Evolutionary conservation across 2,888 invertebrate genomes (phyloP), one percentile per base, ranked within the genome.

Genomic region (Himalopsyche japonica): DNA sequence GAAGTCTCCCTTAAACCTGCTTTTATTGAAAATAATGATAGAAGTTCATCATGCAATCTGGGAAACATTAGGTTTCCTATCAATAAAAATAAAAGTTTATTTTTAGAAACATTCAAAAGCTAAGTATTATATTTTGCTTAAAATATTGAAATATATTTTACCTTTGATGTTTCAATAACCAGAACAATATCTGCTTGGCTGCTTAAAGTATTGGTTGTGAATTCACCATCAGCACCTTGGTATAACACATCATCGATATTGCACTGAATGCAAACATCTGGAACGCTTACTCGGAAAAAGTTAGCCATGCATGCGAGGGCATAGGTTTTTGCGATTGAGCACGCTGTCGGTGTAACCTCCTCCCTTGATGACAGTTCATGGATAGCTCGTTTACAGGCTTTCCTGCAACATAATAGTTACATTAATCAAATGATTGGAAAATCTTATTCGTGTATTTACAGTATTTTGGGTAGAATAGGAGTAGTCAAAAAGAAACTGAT

Each of bases 141-240:
- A 27, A n/a, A 79, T 1, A 43, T 43, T 43, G 2, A 4, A 4
- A 43, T 43, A 32, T 79, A 24, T 80, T 89, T 88, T 43, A 91
- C 92, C 87, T 92, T 88, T 0, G 92, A 91, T 15, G 90, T 90
- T 88, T 98, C 97, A 12, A 98, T 93, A 0, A 96, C 93, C 82
- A 98, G 92, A 0, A 98, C 91, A 83, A 98, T 92, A 89, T 98
- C 98, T 1, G 97, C 97, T 86, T 96, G 93, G 86, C 95, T 95
- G 86, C 92, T 93, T 0, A 96, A 96, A 37, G 93, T 89, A 88
- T 95, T 95, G 0, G 95, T 91, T 81, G 93, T 93, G 89, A 95
- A 95, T 20, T 89, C 91, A 18, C 95, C 95, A 0, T 94, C 95
- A 0, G 94, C 95, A 0, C 95, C 87, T 5, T 91, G 90, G 48